Evolutionary conservation across 2,888 invertebrate species (phyloP).

Genomic region (Leucophenga maculata): DNA sequence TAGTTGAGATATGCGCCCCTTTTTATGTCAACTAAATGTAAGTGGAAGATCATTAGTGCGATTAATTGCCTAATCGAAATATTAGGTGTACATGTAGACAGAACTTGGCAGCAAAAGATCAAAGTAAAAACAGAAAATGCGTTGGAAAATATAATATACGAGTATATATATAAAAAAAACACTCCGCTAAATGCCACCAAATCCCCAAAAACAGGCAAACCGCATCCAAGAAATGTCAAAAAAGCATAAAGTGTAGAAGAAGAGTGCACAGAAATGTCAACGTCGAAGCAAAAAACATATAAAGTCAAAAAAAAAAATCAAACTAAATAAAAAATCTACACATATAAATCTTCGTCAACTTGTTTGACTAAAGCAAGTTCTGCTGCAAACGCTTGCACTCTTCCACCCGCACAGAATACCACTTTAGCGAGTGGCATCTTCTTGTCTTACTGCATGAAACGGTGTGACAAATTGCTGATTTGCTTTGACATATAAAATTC

Average conservation of each 20-base stretch:
- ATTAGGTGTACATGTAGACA: too few relatives aligned
- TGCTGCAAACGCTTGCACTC: neutral
- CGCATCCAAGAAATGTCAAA: constrained; percentile 23
- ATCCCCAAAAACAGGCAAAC: neutral
- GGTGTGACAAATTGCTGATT: constrained; percentile 54
- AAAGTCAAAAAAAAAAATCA: constrained; percentile 2
- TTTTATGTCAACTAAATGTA: neutral
- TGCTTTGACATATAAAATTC: constrained; percentile 50
- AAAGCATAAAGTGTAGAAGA: neutral
- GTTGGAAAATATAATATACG: neutral
- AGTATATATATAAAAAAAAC: neutral
- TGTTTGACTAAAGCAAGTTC: neutral
- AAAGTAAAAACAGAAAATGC: neutral
- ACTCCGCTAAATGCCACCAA: neutral
- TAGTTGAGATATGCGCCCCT: neutral
- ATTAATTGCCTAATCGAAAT: constrained; percentile 16
- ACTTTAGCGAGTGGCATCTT: neutral
- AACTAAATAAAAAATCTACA: constrained; percentile 5
- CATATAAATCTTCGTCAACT: constrained; percentile 17
- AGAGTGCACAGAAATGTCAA: constrained; percentile 2
- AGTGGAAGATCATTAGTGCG: constrained; percentile 3
- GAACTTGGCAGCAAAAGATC: constrained; percentile 3
- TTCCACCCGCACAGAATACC: neutral
- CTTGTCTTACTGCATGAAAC: neutral
- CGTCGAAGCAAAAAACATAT: neutral